Evolutionary conservation across 2,888 invertebrate genomes (phyloP).

Genomic region (Chesias legatella): DNA sequence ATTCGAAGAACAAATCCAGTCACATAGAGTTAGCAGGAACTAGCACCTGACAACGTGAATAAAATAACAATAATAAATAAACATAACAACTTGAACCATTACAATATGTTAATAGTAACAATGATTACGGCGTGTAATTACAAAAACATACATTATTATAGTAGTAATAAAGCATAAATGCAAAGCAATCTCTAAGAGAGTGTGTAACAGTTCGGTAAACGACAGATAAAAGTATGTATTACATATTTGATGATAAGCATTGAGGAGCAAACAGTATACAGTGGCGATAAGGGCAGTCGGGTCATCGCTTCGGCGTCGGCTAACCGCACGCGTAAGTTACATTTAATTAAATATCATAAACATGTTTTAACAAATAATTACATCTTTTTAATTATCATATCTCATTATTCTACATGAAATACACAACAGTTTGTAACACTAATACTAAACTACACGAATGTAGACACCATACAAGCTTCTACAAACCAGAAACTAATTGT

Average conservation of each 20-base stretch:
- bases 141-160: constrained; percentile 15
- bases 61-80: constrained; percentile 28
- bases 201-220: constrained; percentile 16
- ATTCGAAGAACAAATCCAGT: constrained; percentile 32
- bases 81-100: constrained; percentile 25
- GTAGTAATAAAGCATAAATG: constrained; percentile 35
- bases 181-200: constrained; percentile 34
- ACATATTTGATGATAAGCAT: constrained; percentile 27
- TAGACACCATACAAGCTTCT: constrained; percentile 2
- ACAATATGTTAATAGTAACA: constrained; percentile 22
- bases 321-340: constrained; percentile 17
- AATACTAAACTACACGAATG: constrained; percentile 10
- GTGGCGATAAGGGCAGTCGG: constrained; percentile 41
- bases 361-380: constrained; percentile 35
- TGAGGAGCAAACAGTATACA: constrained; percentile 38
- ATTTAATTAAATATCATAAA: constrained; percentile 14
- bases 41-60: constrained; percentile 38
- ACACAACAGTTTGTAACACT: constrained; percentile 18
- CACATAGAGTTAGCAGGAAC: constrained; percentile 39
- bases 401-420: constrained; percentile 9
- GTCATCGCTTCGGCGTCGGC: constrained; percentile 22
- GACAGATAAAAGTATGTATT: constrained; percentile 27
- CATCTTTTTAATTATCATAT: constrained; percentile 26
- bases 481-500: constrained; percentile 4
- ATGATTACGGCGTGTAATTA: constrained; percentile 22